Evolutionary conservation across 1,140 invertebrate genomes (phyloP), one percentile per base, ranked within the genome.

Genomic region (Lasioglossum albipes): DNA sequence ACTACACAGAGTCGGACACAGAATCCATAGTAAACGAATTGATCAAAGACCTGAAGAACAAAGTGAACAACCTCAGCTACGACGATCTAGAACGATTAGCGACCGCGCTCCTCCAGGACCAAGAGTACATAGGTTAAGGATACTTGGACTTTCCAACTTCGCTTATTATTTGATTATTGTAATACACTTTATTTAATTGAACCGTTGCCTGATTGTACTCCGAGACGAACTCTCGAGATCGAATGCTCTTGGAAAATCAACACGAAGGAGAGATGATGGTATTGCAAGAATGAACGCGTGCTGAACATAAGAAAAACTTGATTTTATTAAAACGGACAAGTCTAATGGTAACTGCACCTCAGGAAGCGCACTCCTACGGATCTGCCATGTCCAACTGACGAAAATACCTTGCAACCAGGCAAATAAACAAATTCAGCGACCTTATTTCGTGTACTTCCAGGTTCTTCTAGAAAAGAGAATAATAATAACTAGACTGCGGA

Each of bases 381-480:
- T 95, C 95, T 6, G 93, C 94, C 78, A 96, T 89, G 89, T 96
- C 95, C 49, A 93, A 90, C 88, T 96, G 95, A 78, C 94, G 93
- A 89, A 95, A 96, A 87, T 95, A 95, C 80, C 93, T 92, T 59
- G 94, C 93, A 27, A 96, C 94, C 59, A 96, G 85, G 83, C 94
- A 95, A 75, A 96, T 95, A 65, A 96, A 93, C 54, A 95, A 91
- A 89, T 95, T 95, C 16, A 95, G 84, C 20, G 94, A 92, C 27
- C 90, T 86, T 5, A 95, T 89, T 75, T 91, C 85, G 3, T 92
- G 88, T 78, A 93, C 89, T 54, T 94, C 89, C 20, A 87, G 61
- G 18, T 88, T 90, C 79, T 91, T 91, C 94, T 95, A 90, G 71
- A 77, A 71, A 73, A 67, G 68, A 62, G 71, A 64, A 75, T 27